Percentiles rank a stretch among this genome's conserved stretches.
phyloP scores from a whole-genome alignment of 2,888 invertebrate genomes.

The Colostygia pectinataria region DNA sequence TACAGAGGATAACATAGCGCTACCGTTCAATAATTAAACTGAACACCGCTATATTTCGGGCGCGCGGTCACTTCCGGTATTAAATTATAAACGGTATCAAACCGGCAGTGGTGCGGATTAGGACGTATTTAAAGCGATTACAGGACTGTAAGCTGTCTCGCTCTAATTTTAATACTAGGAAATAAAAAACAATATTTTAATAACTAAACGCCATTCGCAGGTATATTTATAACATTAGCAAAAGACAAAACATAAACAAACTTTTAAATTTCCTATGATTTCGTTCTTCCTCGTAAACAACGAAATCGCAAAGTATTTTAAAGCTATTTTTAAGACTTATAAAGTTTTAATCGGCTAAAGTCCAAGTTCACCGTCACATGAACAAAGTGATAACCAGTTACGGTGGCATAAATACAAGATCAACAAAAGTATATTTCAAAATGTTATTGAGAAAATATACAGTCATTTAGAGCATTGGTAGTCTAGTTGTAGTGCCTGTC shows the following conservation, averaged over 20 bases:
- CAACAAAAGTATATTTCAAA: neutral
- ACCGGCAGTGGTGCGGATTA: slow-evolving; percentile 32
- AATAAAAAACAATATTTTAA: too few relatives aligned
- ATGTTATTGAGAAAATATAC: neutral
- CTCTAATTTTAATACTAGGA: too few relatives aligned
- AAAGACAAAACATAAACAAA: too few relatives aligned
- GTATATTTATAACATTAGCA: too few relatives aligned
- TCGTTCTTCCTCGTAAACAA: neutral
- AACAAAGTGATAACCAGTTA: neutral
- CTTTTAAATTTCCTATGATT: too few relatives aligned
- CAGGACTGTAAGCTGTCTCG: too few relatives aligned
- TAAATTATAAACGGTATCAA: slow-evolving; percentile 34
- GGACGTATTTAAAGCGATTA: slow-evolving; percentile 14
- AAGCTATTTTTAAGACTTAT: slow-evolving; percentile 32
- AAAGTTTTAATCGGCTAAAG: slow-evolving; percentile 34
- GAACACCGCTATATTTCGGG: slow-evolving; percentile 28
- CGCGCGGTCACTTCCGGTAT: slow-evolving; percentile 31
- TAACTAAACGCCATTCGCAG: too few relatives aligned
- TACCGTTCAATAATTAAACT: slow-evolving; percentile 23
- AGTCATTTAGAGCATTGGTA: too few relatives aligned
- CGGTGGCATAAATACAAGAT: too few relatives aligned
- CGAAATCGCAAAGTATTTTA: slow-evolving; percentile 29
- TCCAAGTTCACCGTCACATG: neutral
- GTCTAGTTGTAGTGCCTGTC: too few relatives aligned
- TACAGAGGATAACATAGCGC: slow-evolving; percentile 18